Evolutionary conservation across 2,888 invertebrate genomes (phyloP).

Genomic region (Cylloceria caligata): DNA sequence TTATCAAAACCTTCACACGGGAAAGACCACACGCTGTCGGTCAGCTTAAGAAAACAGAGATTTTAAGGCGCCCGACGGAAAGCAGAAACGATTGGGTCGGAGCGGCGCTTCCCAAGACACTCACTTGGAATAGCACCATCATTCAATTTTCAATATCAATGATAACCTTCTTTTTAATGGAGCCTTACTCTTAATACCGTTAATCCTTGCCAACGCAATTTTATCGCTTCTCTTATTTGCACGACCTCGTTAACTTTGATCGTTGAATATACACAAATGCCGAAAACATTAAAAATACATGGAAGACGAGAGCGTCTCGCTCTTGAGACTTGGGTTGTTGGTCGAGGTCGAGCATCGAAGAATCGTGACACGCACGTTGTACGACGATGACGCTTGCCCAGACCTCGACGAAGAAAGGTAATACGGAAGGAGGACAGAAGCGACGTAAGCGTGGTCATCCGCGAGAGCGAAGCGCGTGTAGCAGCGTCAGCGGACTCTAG

Average conservation of each 20-base stretch:
- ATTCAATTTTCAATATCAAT: neutral
- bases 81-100: neutral
- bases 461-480: constrained; percentile 30
- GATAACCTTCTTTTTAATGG: neutral
- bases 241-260: constrained; percentile 18
- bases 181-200: constrained; percentile 15
- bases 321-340: constrained; percentile 43
- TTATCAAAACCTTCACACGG: no score
- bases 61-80: no score
- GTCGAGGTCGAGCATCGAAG: constrained; percentile 55
- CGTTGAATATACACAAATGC: constrained; percentile 1
- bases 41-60: no score
- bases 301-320: constrained; percentile 5
- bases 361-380: constrained; percentile 23
- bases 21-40: no score
- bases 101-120: neutral
- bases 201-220: constrained; percentile 3
- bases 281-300: constrained; percentile 27
- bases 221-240: constrained; percentile 19
- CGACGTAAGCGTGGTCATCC: constrained; percentile 48
- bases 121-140: neutral
- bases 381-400: constrained; percentile 55
- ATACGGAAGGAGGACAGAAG: constrained; percentile 62
- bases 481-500: neutral
- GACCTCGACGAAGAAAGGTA: constrained; percentile 64